Conservation (phyloP, 2,797 vertebrate species). For the Gadopsis bispinosus region DNA sequence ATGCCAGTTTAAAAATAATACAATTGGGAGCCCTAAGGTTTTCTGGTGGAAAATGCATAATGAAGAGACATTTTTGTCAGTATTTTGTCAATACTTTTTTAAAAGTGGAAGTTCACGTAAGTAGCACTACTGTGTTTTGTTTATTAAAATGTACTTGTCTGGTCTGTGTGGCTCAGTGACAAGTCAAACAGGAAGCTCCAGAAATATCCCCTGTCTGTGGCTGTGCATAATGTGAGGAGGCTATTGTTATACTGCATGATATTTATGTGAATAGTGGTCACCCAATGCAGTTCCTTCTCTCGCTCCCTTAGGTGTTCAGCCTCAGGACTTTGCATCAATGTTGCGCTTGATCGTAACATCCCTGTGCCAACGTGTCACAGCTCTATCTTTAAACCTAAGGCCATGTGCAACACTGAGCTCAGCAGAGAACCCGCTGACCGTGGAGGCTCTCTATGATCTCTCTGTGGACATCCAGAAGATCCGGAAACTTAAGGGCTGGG, state of each 20-base stretch:
- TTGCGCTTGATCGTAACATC: slow-evolving; percentile 70
- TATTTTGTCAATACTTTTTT: neutral
- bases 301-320: slow-evolving; percentile 29
- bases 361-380: slow-evolving; percentile 59
- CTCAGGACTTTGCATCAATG: slow-evolving; percentile 70
- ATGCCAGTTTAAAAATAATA: neutral
- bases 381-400: slow-evolving; percentile 51
- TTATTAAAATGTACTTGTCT: neutral
- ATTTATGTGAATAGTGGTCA: slow-evolving; percentile 4
- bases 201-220: neutral
- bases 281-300: slow-evolving; percentile 3
- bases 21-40: neutral
- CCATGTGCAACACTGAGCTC: slow-evolving; percentile 58
- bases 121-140: neutral
- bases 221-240: neutral
- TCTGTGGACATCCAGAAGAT: slow-evolving; percentile 92
- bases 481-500: slow-evolving; percentile 90
- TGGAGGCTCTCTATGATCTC: slow-evolving; percentile 85
- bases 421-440: slow-evolving; percentile 87
- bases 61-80: neutral
- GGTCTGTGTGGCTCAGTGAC: neutral
- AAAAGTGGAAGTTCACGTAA: neutral
- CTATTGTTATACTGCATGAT: neutral
- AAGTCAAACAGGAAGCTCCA: slow-evolving; percentile 2
- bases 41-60: neutral